Evolutionary conservation across 2,113 vertebrate genomes (phyloP), one percentile per base, ranked within the genome.

Genomic region (Anoura caudifer): DNA sequence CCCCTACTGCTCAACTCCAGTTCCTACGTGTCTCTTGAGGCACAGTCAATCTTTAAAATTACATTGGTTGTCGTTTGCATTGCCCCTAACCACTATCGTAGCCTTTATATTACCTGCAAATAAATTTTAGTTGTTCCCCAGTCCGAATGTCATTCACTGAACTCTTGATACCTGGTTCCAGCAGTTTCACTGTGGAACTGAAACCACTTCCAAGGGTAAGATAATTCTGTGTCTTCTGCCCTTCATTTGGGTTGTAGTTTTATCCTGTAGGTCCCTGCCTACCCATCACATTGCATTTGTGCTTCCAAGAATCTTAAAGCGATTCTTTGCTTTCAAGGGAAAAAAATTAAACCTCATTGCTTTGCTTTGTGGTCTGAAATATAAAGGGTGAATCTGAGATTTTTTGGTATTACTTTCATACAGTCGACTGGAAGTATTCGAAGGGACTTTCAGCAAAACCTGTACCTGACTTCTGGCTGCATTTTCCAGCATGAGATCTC

Each of bases 101-200:
- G 63, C 75, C 67, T 86, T 91, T 81, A 91, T 94, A 91, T 82
- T 84, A 90, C 88, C 75, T 97, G 36, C 83, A 89, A 95, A 95
- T 96, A 80, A 59, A 50, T 20, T 96, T 50, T 36, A 75, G 54
- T 73, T 91, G 45, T 95, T 95, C 7, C 54, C 56, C 45, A n/a
- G 12, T 87, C 65, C 80, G 91, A 41, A 87, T 19, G 73, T 81
- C 88, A 43, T 33, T 24, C 15, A 85, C 69, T 91, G 94, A 97
- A 84, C 36, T 61, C 33, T 16, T 63, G 20, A 54, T 50, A 5
- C 47, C 43, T 95, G 31, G 43, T 94, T 69, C 3, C 10, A 11
- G 36, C 67, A 88, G 20, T 87, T 77, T 94, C 94, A 12, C 45
- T 26, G 45, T 94, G 79, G 77, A 93, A 26, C 41, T 9, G 38